A percentile compares a stretch with the other conserved stretches of the same genome.
These are phyloP conservation scores for Muscicapa comitata DNA, from an alignment of 2,797 vertebrate species.

Conservation along the genomic window DNA sequence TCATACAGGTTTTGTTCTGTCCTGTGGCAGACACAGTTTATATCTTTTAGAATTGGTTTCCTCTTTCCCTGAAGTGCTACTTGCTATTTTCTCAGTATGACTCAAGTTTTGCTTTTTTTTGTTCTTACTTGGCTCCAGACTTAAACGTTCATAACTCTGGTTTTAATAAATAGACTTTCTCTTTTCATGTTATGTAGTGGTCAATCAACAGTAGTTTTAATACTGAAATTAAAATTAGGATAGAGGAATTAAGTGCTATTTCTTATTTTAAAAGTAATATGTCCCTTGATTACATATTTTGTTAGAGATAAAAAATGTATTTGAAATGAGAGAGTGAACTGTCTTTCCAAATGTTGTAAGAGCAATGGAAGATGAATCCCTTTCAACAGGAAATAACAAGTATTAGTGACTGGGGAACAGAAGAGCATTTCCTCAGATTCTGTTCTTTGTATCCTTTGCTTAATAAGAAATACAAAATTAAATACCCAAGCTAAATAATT, in stretches of 20 bases:
- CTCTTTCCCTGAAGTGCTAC: not conserved
- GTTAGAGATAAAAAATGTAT: not conserved
- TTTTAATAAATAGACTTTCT: not conserved
- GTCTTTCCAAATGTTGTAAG: not conserved
- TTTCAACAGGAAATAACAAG: not conserved
- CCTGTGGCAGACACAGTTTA: not conserved
- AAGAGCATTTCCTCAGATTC: not conserved
- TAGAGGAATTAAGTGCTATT: not conserved
- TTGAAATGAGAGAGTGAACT: not conserved
- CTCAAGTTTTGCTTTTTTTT: rapidly evolving
- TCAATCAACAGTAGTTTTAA: not conserved
- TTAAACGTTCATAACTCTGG: not conserved
- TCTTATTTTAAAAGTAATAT: not conserved
- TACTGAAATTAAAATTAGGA: not conserved
- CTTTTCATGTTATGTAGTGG: not conserved
- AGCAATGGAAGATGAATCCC: not conserved
- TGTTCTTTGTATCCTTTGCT: not conserved
- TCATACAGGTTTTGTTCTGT: not conserved
- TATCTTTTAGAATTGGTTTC: not conserved
- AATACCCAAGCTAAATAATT: not conserved
- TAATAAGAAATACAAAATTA: not conserved
- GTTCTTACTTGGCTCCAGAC: not conserved
- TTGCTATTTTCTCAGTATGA: not conserved
- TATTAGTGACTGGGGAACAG: not conserved
- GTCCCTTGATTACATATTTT: not conserved